Evolutionary conservation across 2,888 invertebrate genomes (phyloP).

Genomic region (Eurytoma californica): DNA sequence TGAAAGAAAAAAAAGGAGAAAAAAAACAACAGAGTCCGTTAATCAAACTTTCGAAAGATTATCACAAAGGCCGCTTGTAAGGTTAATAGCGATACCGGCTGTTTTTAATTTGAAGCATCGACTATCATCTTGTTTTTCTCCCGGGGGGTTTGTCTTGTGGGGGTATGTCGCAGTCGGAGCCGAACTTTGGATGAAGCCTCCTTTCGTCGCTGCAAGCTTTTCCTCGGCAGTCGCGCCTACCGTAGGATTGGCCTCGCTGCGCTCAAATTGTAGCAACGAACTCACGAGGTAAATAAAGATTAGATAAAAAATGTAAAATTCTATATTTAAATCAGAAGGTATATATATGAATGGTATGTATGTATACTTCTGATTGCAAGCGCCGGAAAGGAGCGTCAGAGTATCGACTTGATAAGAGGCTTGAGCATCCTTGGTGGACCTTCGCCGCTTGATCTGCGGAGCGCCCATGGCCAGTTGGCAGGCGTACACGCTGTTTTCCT

Average conservation of each 20-base stretch:
- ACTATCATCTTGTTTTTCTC: slow-evolving; percentile 55
- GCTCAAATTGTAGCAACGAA: too few species aligned
- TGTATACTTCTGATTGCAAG: too few species aligned
- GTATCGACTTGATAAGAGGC: background rate
- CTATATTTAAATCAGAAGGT: too few species aligned
- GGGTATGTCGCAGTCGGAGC: too few species aligned
- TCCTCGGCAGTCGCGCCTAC: too few species aligned
- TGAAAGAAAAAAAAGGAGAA: slow-evolving; percentile 28
- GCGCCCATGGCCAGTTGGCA: slow-evolving; percentile 1
- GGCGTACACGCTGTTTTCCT: background rate
- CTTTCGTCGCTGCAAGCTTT: too few species aligned
- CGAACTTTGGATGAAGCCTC: too few species aligned
- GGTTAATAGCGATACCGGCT: slow-evolving; percentile 60
- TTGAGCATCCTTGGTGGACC: background rate
- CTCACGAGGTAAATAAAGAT: too few species aligned
- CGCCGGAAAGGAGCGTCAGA: too few species aligned
- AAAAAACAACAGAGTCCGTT: background rate
- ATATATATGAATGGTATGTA: too few species aligned
- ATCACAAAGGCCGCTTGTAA: background rate
- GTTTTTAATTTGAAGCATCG: slow-evolving; percentile 64
- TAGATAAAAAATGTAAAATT: too few species aligned
- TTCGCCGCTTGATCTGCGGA: slow-evolving; percentile 29
- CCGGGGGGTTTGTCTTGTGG: slow-evolving; percentile 9
- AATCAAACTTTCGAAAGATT: background rate
- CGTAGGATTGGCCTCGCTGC: too few species aligned